phyloP scores from a whole-genome alignment of 1,140 invertebrate species.

The Matsumurasca onukii region DNA sequence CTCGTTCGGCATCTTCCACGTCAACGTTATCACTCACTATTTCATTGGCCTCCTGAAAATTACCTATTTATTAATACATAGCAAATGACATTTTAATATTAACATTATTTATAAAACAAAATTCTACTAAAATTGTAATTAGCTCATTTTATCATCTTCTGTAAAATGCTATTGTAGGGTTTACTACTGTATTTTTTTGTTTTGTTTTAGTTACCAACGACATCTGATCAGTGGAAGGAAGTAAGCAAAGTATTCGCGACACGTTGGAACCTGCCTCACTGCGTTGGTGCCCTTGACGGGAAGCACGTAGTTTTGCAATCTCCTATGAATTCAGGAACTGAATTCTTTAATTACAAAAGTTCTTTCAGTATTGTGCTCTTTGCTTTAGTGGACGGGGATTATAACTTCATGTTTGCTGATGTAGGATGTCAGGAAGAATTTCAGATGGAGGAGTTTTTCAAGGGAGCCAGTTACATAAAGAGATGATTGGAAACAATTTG shows the following conservation, averaged over 20 bases:
- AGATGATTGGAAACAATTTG: constrained; percentile 36
- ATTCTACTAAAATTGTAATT: too few relatives aligned
- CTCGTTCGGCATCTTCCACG: too few relatives aligned
- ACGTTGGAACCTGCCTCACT: constrained; percentile 15
- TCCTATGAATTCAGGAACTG: constrained; percentile 11
- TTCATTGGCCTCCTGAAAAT: too few relatives aligned
- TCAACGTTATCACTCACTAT: too few relatives aligned
- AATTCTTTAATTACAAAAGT: constrained; percentile 21
- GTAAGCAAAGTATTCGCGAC: not conserved
- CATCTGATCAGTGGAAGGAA: not conserved
- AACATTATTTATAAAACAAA: too few relatives aligned
- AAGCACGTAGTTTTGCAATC: constrained; percentile 8
- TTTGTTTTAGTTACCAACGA: not conserved
- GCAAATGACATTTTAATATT: too few relatives aligned
- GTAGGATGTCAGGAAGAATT: constrained; percentile 43
- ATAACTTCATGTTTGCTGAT: constrained; percentile 25
- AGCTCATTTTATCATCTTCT: too few relatives aligned
- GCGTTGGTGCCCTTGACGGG: not conserved
- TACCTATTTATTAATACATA: too few relatives aligned
- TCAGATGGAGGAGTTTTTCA: constrained; percentile 42
- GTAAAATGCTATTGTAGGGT: too few relatives aligned
- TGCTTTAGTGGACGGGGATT: constrained; percentile 17
- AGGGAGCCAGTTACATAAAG: constrained; percentile 35
- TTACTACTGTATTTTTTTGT: too few relatives aligned
- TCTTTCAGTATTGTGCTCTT: constrained; percentile 28